Evolutionary conservation across 2,888 invertebrate species (phyloP), one percentile per base, ranked within the genome.

Genomic region (Eilema caniola): DNA sequence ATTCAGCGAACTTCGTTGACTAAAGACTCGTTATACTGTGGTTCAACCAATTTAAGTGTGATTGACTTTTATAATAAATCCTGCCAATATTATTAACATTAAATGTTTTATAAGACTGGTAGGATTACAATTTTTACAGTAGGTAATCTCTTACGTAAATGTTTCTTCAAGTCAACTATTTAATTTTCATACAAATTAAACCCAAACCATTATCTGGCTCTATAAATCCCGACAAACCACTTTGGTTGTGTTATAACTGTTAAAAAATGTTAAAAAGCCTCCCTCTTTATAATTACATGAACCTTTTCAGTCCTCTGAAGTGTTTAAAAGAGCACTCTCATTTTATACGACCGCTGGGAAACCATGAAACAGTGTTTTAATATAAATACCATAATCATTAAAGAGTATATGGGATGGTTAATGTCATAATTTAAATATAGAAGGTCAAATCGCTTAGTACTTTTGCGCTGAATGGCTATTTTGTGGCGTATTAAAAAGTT

Each of bases 201-300:
- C 65, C 63, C 67, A 75, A 74, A 75, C 75, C 69, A 65, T 69
- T 72, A 75, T 75, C 74, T 76, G 33, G 31, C 56, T 31, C 57
- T 16, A 64, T 28, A 33, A 65, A 56, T 31, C 25, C 65, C 77
- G 77, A 78, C 84, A 83, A 78, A 79, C 83, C 77, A 83, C 81
- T 85, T 80, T 71, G 76, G 78, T 79, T 81, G 73, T 72, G 69
- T 75, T 82, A 75, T 68, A 79, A 73, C 81, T 78, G 78, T 82
- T 83, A 83, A 82, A 85, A 53, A 85, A 85, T 84, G 83, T 81
- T 84, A 80, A 84, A 85, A 83, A 81, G 80, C 78, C 79, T 76
- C 67, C 77, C 74, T 53, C 53, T 75, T 79, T 80, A 82, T 85
- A 83, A 85, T 85, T 83, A 83, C 84, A 78, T 78, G 73, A 75